Base-by-base conservation (phyloP, 1,140 invertebrate species). In the Coptotermes formosanus region DNA sequence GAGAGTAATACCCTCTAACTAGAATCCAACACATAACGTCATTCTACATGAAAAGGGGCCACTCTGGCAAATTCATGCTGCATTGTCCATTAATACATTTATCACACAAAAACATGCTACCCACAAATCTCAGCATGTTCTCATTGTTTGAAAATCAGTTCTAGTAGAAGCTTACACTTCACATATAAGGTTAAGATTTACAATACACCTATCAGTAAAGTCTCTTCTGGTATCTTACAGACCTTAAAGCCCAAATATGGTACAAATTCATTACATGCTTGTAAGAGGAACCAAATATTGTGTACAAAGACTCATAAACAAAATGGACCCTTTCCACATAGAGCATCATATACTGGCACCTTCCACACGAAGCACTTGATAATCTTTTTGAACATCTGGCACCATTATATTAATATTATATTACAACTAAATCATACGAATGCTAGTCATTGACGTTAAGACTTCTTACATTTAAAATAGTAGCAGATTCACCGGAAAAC, bases 401-500 rank as follows among this genome's bases (percentile, higher is more conserved):
- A 75, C n/a, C 64, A 75, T 75, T 75, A 75, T 75, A 75, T 75
- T 75, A 30, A 12, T n/a, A 30, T n/a, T 75, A 55, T 55, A 55
- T 55, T 19, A 55, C 19, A 55, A 55, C 7, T 55, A 21, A 55
- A 55, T 55, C 19, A 55, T 55, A 55, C n/a, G 7, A 75, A 75
- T 75, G 25, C 64, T 75, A 30, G 64, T 14, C 64, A 75, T 11
- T 25, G n/a, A 75, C 7, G 0, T 16, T 8, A 75, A 75, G 64
- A 75, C 25, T 64, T 30, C 64, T 75, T 75, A 75, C 64, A 75
- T 75, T 75, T 75, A 75, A 8, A 75, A 75, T 75, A 75, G 64
- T 30, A 75, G 64, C 25, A 75, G n/a, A 75, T 75, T 75, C 25
- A 75, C 8, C n/a, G 64, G 64, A 75, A 30, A 75, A 75, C 64